Evolutionary conservation across 2,113 vertebrate genomes (phyloP), one percentile per base, ranked within the genome.

Genomic region (Oreochromis aureus): DNA sequence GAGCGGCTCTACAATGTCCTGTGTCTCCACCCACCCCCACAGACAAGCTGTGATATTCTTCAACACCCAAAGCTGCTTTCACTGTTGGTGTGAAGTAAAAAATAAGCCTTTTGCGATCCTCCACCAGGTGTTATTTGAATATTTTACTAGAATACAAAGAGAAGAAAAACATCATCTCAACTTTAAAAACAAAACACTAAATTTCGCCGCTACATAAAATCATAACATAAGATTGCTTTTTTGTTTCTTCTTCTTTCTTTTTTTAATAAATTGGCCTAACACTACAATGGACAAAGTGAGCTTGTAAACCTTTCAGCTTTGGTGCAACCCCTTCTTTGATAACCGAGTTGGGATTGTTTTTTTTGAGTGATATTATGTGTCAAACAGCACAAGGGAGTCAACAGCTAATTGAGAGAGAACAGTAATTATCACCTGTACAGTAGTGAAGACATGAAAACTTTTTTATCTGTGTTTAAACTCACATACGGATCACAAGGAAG

Each of bases 31-130:
- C 66, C 88, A 53, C 83, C 82, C 88, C 87, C 88, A 61, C 63
- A 80, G 53, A 73, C 89, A 83, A 89, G 84, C 87, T 91, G 93
- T 91, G 91, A 92, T 90, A 88, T 92, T 90, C 91, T 82, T 88
- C 83, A 88, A 83, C 87, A 91, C 91, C 89, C 55, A 84, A 81
- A 89, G 89, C 90, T 89, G 84, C 91, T 91, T 86, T 53, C 59
- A 78, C 78, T 30, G 54, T 46, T 88, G 81, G 87, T 91, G 86
- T 19, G n/a, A 91, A 87, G 69, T 54, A 76, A 86, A 80, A 85
- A 84, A 36, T 8, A 81, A 69, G 66, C 22, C 51, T 78, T 84
- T 83, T 91, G 36, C 24, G 3, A 63, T 87, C 63, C 81, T 82
- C 55, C 32, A 76, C 44, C 81, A 90, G 91, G 89, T 93, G 91